These are phyloP conservation scores for Adela reaumurella DNA, from an alignment of 2,888 invertebrate genomes.

Conservation along the genomic window DNA sequence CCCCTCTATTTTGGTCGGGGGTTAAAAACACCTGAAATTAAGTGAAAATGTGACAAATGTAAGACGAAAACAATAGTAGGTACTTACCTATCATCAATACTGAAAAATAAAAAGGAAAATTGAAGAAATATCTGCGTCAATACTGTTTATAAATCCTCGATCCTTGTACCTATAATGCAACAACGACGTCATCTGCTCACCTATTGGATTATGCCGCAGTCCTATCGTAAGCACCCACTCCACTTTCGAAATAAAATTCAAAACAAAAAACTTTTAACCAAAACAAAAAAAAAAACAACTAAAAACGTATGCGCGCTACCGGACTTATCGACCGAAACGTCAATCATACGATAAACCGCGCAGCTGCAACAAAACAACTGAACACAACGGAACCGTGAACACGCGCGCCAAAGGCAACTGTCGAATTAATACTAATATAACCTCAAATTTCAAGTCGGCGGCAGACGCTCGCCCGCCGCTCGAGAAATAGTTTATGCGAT, in stretches of 20 bases:
- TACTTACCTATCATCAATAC: too few species aligned
- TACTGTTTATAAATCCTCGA: too few species aligned
- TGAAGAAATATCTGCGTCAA: too few species aligned
- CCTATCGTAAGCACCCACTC: not conserved
- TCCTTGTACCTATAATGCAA: too few species aligned
- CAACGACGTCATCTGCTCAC: too few species aligned
- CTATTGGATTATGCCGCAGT: not conserved
- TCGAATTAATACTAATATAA: slow-evolving; percentile 50
- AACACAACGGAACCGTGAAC: slow-evolving; percentile 7
- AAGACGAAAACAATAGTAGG: too few species aligned
- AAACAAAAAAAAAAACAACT: not conserved
- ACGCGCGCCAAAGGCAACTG: slow-evolving; percentile 38
- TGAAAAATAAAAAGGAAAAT: too few species aligned
- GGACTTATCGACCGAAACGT: slow-evolving; percentile 1
- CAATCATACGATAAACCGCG: slow-evolving; percentile 3
- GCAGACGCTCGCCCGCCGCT: slow-evolving; percentile 40
- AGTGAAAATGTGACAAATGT: too few species aligned
- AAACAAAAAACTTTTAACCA: not conserved
- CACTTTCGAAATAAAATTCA: not conserved
- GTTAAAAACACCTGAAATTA: too few species aligned
- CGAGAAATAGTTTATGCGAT: slow-evolving; percentile 46
- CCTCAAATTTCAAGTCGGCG: slow-evolving; percentile 37
- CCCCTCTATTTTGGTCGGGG: too few species aligned
- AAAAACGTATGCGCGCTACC: not conserved
- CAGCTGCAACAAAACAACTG: slow-evolving; percentile 4